Base-by-base conservation (phyloP, 2,888 invertebrate genomes). In the Acholoe squamosa region DNA sequence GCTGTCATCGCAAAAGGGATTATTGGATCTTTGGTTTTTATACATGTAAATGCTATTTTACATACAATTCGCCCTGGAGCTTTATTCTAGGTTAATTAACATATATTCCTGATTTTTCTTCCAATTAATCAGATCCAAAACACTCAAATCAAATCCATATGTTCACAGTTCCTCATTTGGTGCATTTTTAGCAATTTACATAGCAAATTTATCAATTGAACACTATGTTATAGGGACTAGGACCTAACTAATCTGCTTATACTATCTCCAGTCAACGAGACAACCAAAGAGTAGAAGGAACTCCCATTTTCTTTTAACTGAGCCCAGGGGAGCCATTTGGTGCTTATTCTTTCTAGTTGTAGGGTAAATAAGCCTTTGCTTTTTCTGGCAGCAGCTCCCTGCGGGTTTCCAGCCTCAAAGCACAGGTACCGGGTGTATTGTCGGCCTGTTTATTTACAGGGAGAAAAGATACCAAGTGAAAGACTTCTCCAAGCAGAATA, bases 341-440 rank as follows among this genome's bases (percentile, higher is more conserved):
- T 61, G 61, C 61, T 61, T 61, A 19, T 61, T 61, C 19, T 61
- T 61, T 19, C 61, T 7, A 3, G 61, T n/a, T 0, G 12, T n/a
- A 61, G 61, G 61, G 61, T n/a, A 61, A 61, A 61, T 61, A 61
- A 61, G 19, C 61, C 61, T 61, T 0, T 61, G 61, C 61, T 61
- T 61, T 61, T 61, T 61, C 61, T 61, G 61, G 22, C 61, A n/a
- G 61, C 7, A 7, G 19, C 19, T n/a, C 22, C 61, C 61, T 19
- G 22, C n/a, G 61, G 61, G 61, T 61, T 61, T 61, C 61, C 61
- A 19, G 61, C n/a, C 61, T n/a, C 61, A 61, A 61, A 19, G 61
- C 19, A 19, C 61, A 61, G 61, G 61, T 61, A 61, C n/a, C 61
- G n/a, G 61, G 61, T 61, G n/a, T 19, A 14, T 19, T n/a, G 61